A percentile compares a stretch with the other conserved stretches of the same genome.
Conservation (phyloP, 92 coral and sea anemone genomes). For the Paramuricea clavata region DNA sequence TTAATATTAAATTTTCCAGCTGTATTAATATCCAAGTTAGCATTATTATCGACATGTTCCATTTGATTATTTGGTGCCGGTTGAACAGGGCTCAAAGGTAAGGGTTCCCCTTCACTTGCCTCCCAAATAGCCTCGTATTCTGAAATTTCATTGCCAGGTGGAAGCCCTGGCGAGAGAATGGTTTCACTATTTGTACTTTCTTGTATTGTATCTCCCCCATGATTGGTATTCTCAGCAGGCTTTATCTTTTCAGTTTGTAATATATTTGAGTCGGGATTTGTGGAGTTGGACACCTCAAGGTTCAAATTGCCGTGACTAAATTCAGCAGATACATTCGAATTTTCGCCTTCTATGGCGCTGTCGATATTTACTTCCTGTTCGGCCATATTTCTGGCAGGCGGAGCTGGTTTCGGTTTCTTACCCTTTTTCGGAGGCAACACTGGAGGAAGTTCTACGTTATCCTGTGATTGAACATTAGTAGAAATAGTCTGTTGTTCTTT, state of each 20-base stretch:
- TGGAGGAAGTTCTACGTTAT: conserved; percentile 55
- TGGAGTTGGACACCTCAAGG: not conserved
- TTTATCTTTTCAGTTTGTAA: not conserved
- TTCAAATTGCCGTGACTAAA: not conserved
- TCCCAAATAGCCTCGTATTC: conserved; percentile 38
- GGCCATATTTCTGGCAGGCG: conserved; percentile 31
- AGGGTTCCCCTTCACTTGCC: conserved; percentile 34
- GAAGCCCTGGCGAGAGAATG: not conserved
- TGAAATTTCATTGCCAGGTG: not conserved
- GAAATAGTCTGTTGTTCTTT: not conserved
- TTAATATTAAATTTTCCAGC: not conserved
- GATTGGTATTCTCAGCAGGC: not conserved
- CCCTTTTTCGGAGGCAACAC: conserved; percentile 43
- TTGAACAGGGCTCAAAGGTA: conserved; percentile 21
- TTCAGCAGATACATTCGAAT: not conserved
- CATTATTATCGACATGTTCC: conserved; percentile 17
- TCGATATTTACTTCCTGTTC: conserved; percentile 49
- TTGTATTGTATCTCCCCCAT: not conserved
- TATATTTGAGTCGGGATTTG: not conserved
- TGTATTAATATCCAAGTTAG: not conserved
- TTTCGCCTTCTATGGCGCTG: not conserved
- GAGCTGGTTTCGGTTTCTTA: conserved; percentile 15
- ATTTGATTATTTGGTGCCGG: not conserved
- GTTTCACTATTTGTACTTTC: conserved; percentile 8
- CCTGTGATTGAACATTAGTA: conserved; percentile 3